phyloP scores from a whole-genome alignment of 2,888 invertebrate genomes.

The Bruchidius siliquastri region DNA sequence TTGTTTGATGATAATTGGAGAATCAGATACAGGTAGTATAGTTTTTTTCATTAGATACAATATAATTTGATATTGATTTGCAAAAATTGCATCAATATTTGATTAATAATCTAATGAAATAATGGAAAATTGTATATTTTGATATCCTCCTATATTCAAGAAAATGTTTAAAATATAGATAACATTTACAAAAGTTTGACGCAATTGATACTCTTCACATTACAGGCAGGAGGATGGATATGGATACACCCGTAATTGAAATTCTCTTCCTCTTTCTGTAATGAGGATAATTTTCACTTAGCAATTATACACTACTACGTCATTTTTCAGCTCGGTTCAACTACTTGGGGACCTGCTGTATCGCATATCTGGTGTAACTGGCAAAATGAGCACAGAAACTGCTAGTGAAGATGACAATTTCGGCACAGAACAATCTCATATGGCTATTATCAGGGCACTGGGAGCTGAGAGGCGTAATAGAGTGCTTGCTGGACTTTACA shows the following conservation, averaged over 20 bases:
- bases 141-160: too few relatives aligned
- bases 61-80: background rate
- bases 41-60: background rate
- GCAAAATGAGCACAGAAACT: constrained; percentile 98
- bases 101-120: too few relatives aligned
- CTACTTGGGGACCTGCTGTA: constrained; percentile 92
- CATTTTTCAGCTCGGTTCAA: constrained; percentile 77
- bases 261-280: too few relatives aligned
- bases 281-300: too few relatives aligned
- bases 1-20: constrained; percentile 99
- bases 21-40: constrained; percentile 63
- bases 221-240: too few relatives aligned
- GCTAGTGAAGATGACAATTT: constrained; percentile 99
- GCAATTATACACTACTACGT: background rate
- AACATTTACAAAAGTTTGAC: too few relatives aligned
- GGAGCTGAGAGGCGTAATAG: constrained; percentile 83
- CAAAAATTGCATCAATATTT: too few relatives aligned
- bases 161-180: too few relatives aligned
- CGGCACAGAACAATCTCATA: constrained; percentile 93
- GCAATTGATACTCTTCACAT: too few relatives aligned
- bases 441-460: constrained; percentile 82
- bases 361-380: constrained; percentile 94
- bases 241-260: too few relatives aligned
- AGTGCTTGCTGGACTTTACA: constrained; percentile 91
- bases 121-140: too few relatives aligned